These are phyloP conservation scores for Drosophila atripex DNA, from an alignment of 2,888 invertebrate species.

Conservation along the genomic window DNA sequence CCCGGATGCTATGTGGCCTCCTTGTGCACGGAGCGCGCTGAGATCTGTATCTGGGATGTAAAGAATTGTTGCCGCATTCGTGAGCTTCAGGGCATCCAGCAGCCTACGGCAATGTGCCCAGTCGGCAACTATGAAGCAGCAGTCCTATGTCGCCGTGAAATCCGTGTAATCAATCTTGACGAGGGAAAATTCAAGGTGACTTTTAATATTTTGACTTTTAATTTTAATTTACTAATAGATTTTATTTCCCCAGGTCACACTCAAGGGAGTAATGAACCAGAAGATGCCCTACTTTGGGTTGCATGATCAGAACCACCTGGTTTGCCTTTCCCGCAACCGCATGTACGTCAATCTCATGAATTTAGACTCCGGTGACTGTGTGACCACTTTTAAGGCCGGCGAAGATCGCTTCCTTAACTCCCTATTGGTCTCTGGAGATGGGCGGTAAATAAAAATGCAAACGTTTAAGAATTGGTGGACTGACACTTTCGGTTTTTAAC, in stretches of 20 bases:
- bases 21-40: conserved; percentile 89
- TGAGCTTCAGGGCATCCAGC: conserved; percentile 89
- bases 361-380: conserved; percentile 88
- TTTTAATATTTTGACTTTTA: not conserved
- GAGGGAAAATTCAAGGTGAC: conserved; percentile 86
- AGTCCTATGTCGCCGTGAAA: conserved; percentile 91
- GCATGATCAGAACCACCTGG: conserved; percentile 90
- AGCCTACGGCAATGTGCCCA: conserved; percentile 91
- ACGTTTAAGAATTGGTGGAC: no score
- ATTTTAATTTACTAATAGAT: not conserved
- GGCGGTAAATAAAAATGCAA: conserved; percentile 85
- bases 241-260: conserved; percentile 85
- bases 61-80: conserved; percentile 87
- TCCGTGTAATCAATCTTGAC: conserved; percentile 91
- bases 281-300: conserved; percentile 96
- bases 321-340: conserved; percentile 92
- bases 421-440: conserved; percentile 93
- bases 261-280: conserved; percentile 95
- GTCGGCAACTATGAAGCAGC: conserved; percentile 91
- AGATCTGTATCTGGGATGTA: conserved; percentile 93
- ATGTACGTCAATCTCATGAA: conserved; percentile 96
- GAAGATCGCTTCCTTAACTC: conserved; percentile 96
- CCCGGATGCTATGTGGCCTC: conserved; percentile 90
- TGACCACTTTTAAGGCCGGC: conserved; percentile 93
- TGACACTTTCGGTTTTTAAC: not conserved